Percentiles rank a stretch among this genome's conserved stretches.
Evolutionary conservation across 2,888 invertebrate species (phyloP).

Genomic region (Watsonalla binaria): DNA sequence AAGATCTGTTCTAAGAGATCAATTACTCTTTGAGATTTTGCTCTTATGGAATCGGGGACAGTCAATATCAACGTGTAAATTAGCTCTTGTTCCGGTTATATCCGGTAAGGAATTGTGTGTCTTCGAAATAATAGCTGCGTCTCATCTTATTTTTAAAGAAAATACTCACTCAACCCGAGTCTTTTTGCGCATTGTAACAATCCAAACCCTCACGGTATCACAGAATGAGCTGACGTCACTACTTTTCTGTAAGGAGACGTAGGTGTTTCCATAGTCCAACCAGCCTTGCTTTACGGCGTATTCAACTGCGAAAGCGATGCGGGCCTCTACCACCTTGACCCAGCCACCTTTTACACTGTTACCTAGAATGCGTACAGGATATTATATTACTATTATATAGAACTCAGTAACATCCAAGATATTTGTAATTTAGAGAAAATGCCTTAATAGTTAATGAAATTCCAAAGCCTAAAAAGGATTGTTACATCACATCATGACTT

Average conservation of each 20-base stretch:
- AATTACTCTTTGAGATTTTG: too few species aligned
- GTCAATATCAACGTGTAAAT: too few species aligned
- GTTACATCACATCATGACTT: too few species aligned
- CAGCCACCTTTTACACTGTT: conserved; percentile 15
- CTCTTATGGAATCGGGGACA: too few species aligned
- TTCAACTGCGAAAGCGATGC: conserved; percentile 42
- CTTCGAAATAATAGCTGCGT: background rate
- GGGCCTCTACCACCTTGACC: conserved; percentile 30
- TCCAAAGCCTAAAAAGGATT: too few species aligned
- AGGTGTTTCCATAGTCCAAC: conserved; percentile 43
- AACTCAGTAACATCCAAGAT: too few species aligned
- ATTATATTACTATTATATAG: too few species aligned
- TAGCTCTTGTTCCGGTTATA: too few species aligned
- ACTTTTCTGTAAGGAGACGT: conserved; percentile 44
- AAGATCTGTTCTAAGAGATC: too few species aligned
- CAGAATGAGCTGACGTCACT: conserved; percentile 46
- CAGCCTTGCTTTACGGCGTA: conserved; percentile 41
- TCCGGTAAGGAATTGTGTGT: too few species aligned
- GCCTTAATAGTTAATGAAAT: too few species aligned
- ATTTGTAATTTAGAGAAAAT: too few species aligned
- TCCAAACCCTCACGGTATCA: conserved; percentile 40
- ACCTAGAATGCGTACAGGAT: conserved; percentile 13
- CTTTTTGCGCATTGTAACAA: conserved; percentile 33
- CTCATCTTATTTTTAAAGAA: background rate
- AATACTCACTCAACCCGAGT: conserved; percentile 40